Conservation (phyloP, 1,140 invertebrate genomes). For the Liolophura sinensis region DNA sequence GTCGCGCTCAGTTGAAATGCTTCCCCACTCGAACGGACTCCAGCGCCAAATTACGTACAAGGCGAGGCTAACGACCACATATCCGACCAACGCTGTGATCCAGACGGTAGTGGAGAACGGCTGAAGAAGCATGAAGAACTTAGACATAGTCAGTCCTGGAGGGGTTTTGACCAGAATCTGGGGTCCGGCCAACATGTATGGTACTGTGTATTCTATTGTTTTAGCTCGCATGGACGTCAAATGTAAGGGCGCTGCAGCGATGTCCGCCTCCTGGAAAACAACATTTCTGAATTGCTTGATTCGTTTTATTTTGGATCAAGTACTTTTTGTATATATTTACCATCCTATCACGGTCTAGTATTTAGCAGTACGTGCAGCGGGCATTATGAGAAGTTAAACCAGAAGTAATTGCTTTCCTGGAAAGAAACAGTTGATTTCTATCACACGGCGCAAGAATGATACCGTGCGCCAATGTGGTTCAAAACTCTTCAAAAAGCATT, state of each 20-base stretch:
- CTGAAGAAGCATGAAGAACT: slow-evolving; percentile 93
- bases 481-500: too few species aligned
- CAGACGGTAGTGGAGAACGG: slow-evolving; percentile 96
- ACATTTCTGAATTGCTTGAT: too few species aligned
- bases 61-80: slow-evolving; percentile 83
- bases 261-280: slow-evolving; percentile 18
- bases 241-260: slow-evolving; percentile 21
- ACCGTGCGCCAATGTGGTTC: too few species aligned
- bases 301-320: too few species aligned
- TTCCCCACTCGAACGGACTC: slow-evolving; percentile 87
- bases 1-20: slow-evolving; percentile 14
- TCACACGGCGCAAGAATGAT: too few species aligned
- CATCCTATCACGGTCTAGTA: too few species aligned
- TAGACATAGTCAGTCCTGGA: slow-evolving; percentile 76
- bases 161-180: slow-evolving; percentile 24
- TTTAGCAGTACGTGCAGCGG: too few species aligned
- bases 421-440: too few species aligned
- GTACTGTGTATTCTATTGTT: slow-evolving; percentile 13
- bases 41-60: slow-evolving; percentile 89
- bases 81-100: slow-evolving; percentile 79
- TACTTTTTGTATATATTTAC: too few species aligned
- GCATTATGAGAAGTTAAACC: too few species aligned
- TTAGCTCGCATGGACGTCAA: slow-evolving; percentile 6
- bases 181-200: slow-evolving; percentile 17
- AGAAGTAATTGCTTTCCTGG: too few species aligned